Conservation (phyloP, 2,113 vertebrate genomes). For the Isurus oxyrinchus region DNA sequence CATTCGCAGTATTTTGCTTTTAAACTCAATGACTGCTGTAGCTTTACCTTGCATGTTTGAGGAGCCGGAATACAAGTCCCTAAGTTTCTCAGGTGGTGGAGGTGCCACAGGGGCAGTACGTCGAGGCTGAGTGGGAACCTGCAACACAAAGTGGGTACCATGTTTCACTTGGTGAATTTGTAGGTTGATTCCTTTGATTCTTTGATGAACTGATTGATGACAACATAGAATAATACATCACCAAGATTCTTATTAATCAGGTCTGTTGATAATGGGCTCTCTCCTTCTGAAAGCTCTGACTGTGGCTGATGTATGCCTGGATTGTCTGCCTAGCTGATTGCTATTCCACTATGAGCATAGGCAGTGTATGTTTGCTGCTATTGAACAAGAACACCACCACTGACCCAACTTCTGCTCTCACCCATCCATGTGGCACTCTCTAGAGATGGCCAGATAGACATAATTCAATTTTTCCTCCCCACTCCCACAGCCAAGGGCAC, state of each 20-base stretch:
- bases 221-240: neutral
- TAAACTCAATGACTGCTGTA: neutral
- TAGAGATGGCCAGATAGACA: neutral
- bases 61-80: constrained; percentile 47
- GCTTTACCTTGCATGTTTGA: neutral
- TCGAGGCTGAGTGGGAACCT: constrained; percentile 78
- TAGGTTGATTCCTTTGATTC: neutral
- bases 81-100: constrained; percentile 81
- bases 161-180: too few relatives aligned
- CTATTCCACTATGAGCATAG: neutral
- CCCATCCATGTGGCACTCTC: neutral
- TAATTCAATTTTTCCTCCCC: neutral
- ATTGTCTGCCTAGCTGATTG: neutral
- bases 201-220: neutral
- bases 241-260: neutral
- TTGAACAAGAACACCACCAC: neutral
- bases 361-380: neutral
- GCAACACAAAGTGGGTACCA: neutral
- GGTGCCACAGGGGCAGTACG: constrained; percentile 76
- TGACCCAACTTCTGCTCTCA: neutral
- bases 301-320: neutral
- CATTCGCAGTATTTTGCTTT: too few relatives aligned
- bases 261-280: neutral
- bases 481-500: neutral
- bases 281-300: neutral